These are phyloP conservation scores for Phoxinus phoxinus DNA, from an alignment of 2,113 vertebrate genomes.

Conservation along the genomic window DNA sequence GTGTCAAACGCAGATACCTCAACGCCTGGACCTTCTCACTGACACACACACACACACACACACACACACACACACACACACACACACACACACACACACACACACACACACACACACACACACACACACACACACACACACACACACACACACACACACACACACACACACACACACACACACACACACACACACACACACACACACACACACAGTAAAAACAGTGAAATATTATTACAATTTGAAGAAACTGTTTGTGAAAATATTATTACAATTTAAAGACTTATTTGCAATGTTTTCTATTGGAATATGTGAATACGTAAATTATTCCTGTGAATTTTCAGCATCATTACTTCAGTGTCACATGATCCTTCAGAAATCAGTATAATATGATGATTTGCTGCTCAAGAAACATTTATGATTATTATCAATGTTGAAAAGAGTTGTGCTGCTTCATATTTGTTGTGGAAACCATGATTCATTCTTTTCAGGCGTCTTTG, in stretches of 20 bases:
- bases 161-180: background rate
- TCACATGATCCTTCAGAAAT: background rate
- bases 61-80: background rate
- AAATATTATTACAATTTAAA: background rate
- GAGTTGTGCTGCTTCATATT: background rate
- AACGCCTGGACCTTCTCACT: slow-evolving; percentile 94
- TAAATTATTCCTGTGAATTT: background rate
- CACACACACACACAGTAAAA: background rate
- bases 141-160: background rate
- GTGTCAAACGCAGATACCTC: slow-evolving; percentile 87
- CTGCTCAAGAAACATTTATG: background rate
- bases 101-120: background rate
- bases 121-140: background rate
- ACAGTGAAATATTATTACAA: background rate
- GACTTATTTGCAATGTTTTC: no score
- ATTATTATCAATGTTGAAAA: background rate
- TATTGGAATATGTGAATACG: background rate
- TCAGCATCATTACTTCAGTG: background rate
- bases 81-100: background rate
- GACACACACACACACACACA: slow-evolving; percentile 39
- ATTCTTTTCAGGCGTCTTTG: background rate
- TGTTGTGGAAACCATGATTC: background rate
- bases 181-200: background rate
- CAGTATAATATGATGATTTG: background rate
- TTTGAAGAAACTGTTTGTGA: no score